These are phyloP conservation scores for Leptopilina drosophilae DNA, from an alignment of 2,888 invertebrate genomes.

Conservation along the genomic window DNA sequence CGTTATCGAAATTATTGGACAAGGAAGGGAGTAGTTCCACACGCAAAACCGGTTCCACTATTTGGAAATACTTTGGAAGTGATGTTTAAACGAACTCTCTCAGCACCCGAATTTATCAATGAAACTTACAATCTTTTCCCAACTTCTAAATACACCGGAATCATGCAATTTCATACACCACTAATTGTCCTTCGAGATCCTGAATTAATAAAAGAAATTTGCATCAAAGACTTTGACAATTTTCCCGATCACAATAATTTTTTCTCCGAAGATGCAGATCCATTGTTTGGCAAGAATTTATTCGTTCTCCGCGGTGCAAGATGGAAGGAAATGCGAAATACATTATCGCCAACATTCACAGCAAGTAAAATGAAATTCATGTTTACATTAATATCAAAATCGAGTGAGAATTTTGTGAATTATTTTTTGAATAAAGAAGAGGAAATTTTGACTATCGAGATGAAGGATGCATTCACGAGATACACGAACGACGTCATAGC, in stretches of 20 bases:
- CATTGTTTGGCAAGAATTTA: slow-evolving; percentile 61
- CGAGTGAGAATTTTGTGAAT: slow-evolving; percentile 63
- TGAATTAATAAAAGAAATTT: slow-evolving; percentile 64
- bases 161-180: slow-evolving; percentile 58
- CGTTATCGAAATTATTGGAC: slow-evolving; percentile 38
- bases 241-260: slow-evolving; percentile 63
- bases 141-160: slow-evolving; percentile 58
- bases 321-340: slow-evolving; percentile 78
- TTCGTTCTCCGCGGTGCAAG: slow-evolving; percentile 63
- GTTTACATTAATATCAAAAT: slow-evolving; percentile 67
- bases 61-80: slow-evolving; percentile 55
- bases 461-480: slow-evolving; percentile 78
- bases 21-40: slow-evolving; percentile 43
- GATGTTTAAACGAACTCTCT: slow-evolving; percentile 35
- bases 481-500: slow-evolving; percentile 81
- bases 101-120: slow-evolving; percentile 38
- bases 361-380: slow-evolving; percentile 80
- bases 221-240: slow-evolving; percentile 56
- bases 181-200: slow-evolving; percentile 64
- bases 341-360: slow-evolving; percentile 80
- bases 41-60: slow-evolving; percentile 50
- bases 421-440: slow-evolving; percentile 55
- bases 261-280: slow-evolving; percentile 60
- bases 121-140: slow-evolving; percentile 37
- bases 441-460: slow-evolving; percentile 70